Evolutionary conservation across 1,140 invertebrate genomes (phyloP), one percentile per base, ranked within the genome.

Genomic region (Eriocheir sinensis): DNA sequence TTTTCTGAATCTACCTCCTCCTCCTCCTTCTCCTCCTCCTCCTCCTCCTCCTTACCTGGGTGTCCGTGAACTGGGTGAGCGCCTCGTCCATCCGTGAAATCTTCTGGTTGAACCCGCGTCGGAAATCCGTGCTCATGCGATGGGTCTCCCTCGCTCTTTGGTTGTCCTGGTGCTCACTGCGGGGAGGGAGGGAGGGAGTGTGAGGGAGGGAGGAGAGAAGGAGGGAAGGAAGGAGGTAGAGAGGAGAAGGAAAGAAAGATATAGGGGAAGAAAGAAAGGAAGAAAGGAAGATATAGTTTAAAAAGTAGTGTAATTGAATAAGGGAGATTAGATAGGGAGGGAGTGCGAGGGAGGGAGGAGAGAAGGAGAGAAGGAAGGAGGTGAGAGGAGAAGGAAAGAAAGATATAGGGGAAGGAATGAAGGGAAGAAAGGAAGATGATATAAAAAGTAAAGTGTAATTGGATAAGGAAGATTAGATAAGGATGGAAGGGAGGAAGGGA

Each of bases 51-150:
- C 80, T n/a, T n/a, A n/a, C n/a, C n/a, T n/a, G n/a, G 3, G 95
- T 96, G 17, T 96, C 95, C 3, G 95, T 95, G 85, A 96, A 95
- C 89, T 95, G 94, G 94, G 94, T 93, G 36, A 96, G 83, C 36
- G 95, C 95, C 48, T 96, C 95, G 94, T 95, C 94, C 94, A 96
- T 96, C 21, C 95, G 0, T 72, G 60, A 72, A n/a, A 72, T 72
- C 8, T 72, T 72, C n/a, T 95, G 94, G 88, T 96, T 95, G 80
- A 96, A 96, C 27, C 95, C 92, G 17, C 95, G 44, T 1, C 94
- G 89, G 93, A 96, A 95, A 83, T 96, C 94, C 12, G 94, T 94
- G 79, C 92, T 94, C 83, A 95, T 94, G 15, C 95, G 92, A 32
- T 95, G 94, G 44, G 91, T 96, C 83, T 96, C 89, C 1, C 95